Evolutionary conservation across 2,888 invertebrate genomes (phyloP).

Genomic region (Agrilus mali): DNA sequence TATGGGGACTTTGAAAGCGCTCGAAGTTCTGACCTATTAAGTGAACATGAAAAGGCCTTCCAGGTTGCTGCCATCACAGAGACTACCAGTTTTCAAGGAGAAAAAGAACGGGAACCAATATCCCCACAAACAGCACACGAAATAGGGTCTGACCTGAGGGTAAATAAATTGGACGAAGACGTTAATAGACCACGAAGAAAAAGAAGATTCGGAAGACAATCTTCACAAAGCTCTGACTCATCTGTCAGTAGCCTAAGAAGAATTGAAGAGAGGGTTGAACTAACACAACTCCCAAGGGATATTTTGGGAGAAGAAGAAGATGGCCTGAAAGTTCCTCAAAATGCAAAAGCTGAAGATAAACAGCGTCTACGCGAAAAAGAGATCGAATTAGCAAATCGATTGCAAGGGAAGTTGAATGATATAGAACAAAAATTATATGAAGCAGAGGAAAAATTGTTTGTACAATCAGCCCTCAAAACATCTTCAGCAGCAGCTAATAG

Average conservation of each 20-base stretch:
- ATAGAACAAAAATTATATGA: constrained; percentile 44
- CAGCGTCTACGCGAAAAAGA: constrained; percentile 29
- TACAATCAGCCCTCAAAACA: constrained; percentile 53
- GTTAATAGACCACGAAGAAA: constrained; percentile 30
- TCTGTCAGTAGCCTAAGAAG: constrained; percentile 33
- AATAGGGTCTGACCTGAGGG: constrained; percentile 33
- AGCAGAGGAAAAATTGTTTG: constrained; percentile 51
- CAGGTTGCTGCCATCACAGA: constrained; percentile 33
- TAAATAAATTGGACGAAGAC: constrained; percentile 34
- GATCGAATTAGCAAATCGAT: constrained; percentile 20
- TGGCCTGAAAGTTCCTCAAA: constrained; percentile 40
- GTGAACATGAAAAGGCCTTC: constrained; percentile 25
- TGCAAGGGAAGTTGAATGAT: constrained; percentile 32
- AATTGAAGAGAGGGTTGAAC: constrained; percentile 20
- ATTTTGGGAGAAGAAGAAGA: constrained; percentile 46
- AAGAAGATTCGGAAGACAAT: constrained; percentile 18
- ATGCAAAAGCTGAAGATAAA: constrained; percentile 33
- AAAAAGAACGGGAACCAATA: constrained; percentile 19
- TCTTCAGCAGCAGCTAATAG: constrained; percentile 52
- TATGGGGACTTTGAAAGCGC: constrained; percentile 57
- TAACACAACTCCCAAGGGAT: constrained; percentile 34
- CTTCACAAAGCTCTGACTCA: constrained; percentile 35
- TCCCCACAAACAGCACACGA: constrained; percentile 33
- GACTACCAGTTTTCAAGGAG: constrained; percentile 29
- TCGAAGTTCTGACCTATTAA: constrained; percentile 40